phyloP scores from a whole-genome alignment of 2,888 invertebrate species.

The Fissipunctia ypsillon region DNA sequence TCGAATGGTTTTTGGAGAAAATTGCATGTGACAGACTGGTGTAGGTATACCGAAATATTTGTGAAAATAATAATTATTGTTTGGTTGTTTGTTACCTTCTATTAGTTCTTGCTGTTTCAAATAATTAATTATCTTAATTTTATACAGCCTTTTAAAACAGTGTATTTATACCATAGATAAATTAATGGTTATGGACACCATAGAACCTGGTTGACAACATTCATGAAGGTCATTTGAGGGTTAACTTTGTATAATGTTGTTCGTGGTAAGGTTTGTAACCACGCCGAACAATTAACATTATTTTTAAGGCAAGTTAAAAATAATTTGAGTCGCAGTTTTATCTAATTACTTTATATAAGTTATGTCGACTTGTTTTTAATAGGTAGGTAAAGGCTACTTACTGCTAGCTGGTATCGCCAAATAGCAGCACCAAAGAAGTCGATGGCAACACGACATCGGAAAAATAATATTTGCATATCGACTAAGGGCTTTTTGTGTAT shows the following conservation, averaged over 20 bases:
- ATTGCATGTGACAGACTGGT: neutral
- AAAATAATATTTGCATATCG: neutral
- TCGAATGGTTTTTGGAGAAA: neutral
- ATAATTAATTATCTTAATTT: constrained; percentile 16
- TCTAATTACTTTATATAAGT: constrained; percentile 8
- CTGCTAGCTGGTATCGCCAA: neutral
- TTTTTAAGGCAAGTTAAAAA: constrained; percentile 6
- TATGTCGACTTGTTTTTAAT: constrained; percentile 1
- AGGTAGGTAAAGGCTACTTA: neutral
- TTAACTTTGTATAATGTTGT: neutral
- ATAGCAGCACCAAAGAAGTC: neutral
- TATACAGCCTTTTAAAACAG: neutral
- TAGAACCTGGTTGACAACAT: constrained; percentile 32
- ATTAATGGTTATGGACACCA: constrained; percentile 5
- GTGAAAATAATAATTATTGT: too few relatives aligned
- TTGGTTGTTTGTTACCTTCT: neutral
- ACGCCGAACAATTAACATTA: constrained; percentile 5
- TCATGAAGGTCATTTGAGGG: constrained; percentile 21
- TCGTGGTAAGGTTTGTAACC: constrained; percentile 1
- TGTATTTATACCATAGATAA: constrained; percentile 7
- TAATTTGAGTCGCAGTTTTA: constrained; percentile 7
- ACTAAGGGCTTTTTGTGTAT: too few relatives aligned
- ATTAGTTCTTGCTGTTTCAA: constrained; percentile 1
- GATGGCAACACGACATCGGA: neutral
- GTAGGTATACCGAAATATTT: too few relatives aligned